Evolutionary conservation across 1,140 invertebrate species (phyloP), one percentile per base, ranked within the genome.

Genomic region (Drosophila subpulchrella): DNA sequence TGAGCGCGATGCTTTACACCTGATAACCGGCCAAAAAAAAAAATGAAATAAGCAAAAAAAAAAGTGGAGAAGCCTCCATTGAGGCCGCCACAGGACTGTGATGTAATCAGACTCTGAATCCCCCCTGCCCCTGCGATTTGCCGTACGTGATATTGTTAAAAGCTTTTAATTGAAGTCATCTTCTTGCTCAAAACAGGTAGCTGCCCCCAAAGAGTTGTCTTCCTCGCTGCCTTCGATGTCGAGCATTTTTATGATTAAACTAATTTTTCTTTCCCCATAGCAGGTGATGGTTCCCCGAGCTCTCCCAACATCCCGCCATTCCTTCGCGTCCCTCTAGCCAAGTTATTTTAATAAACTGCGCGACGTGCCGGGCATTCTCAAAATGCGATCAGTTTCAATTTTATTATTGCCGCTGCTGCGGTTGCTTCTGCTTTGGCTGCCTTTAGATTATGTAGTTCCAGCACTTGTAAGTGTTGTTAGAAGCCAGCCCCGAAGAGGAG

Each of bases 311-410:
- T 44, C 30, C 36, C 42, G 39, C 79, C 48, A 47, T 71, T 58
- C 67, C 67, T 57, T 36, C 17, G 65, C 67, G 67, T 71, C 67
- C 68, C 60, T 60, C 65, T 77, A 56, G 68, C 75, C 70, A 80
- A 91, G 89, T 91, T 91, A 91, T 91, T 91, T 91, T 91, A 91
- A 91, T 91, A 91, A 91, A 91, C 89, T 91, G 89, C 81, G 78
- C 81, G 70, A 91, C 89, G 89, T 91, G 89, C 75, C 73, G 68
- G 41, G 89, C 78, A 91, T 91, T 75, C 65, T 79, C 65, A 78
- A 78, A 81, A 81, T 74, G 84, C 73, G 89, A 89, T 89, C 89
- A 77, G 84, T 91, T 91, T 89, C 89, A 91, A 89, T 89, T 90
- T 89, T 86, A 83, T 89, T 89, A 81, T 88, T 89, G 65, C 70